Conservation (phyloP, 2,888 invertebrate genomes). For the Cryptus viduatorius region DNA sequence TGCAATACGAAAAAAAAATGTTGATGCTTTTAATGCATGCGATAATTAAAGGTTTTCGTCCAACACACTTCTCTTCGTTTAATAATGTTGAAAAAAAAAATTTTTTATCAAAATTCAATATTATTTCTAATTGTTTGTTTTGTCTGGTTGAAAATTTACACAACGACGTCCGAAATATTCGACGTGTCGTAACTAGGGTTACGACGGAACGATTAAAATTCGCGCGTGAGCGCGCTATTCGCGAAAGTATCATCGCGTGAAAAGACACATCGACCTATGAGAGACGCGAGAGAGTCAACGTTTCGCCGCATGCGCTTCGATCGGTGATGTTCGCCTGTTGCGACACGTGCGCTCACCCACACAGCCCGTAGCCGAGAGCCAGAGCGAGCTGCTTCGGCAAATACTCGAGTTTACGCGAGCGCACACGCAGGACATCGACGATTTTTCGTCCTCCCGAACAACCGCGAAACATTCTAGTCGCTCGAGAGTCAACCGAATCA, state of each 20-base stretch:
- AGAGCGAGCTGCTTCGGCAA: constrained; percentile 15
- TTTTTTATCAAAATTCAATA: too few species aligned
- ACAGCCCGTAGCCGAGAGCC: constrained; percentile 16
- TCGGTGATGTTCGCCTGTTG: constrained; percentile 20
- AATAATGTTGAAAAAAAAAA: too few species aligned
- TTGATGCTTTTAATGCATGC: too few species aligned
- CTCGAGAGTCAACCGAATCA: constrained; percentile 22
- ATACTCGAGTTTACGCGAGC: constrained; percentile 52
- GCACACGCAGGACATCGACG: constrained; percentile 45
- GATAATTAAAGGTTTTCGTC: too few species aligned
- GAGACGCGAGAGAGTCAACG: neutral
- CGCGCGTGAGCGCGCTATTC: constrained; percentile 17
- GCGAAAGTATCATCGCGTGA: neutral
- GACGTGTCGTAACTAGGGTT: neutral
- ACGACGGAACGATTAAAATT: constrained; percentile 1
- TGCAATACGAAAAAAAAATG: too few species aligned
- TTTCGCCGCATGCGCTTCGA: constrained; percentile 22
- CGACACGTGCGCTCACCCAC: constrained; percentile 36
- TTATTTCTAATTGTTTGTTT: neutral
- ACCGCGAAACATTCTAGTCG: constrained; percentile 19
- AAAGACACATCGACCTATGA: neutral
- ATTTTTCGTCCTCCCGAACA: constrained; percentile 35
- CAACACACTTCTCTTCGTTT: too few species aligned
- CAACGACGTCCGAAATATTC: neutral
- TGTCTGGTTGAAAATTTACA: neutral